A percentile compares a stretch with the other conserved stretches of the same genome.
These are phyloP conservation scores for Galemys pyrenaicus DNA, from an alignment of 2,113 vertebrate species.

Conservation along the genomic window DNA sequence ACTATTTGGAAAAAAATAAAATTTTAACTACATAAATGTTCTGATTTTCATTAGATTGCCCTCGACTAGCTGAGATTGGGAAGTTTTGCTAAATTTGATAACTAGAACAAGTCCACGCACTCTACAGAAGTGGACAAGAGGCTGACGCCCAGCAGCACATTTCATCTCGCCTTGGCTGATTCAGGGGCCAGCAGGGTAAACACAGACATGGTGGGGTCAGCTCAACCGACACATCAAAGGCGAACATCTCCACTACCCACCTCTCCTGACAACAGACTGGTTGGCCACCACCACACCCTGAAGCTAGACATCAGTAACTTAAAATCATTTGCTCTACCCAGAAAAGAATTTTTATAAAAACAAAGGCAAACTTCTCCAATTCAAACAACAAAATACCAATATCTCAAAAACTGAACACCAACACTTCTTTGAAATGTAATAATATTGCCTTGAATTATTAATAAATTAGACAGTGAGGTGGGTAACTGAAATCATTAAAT, in stretches of 20 bases:
- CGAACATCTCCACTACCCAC: not conserved
- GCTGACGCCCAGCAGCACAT: not conserved
- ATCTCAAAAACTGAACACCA: constrained; percentile 3
- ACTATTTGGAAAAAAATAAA: not conserved
- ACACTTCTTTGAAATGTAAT: constrained; percentile 13
- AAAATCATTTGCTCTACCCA: not conserved
- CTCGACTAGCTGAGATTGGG: not conserved
- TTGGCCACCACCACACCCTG: not conserved
- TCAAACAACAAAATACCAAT: not conserved
- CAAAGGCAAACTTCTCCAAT: not conserved
- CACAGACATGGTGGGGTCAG: not conserved
- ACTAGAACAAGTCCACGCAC: not conserved
- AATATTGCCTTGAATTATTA: not conserved
- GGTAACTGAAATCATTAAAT: constrained; percentile 1
- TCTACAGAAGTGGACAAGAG: not conserved
- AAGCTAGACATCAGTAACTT: not conserved
- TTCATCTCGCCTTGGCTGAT: not conserved
- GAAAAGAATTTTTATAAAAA: constrained; percentile 38
- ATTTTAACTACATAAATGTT: not conserved
- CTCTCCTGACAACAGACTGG: not conserved
- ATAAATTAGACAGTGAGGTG: not conserved
- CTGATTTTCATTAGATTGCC: not conserved
- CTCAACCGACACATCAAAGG: not conserved
- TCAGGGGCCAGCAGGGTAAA: not conserved
- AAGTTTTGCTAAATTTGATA: not conserved